Percentiles rank a stretch among this genome's conserved stretches.
phyloP scores from a whole-genome alignment of 2,888 invertebrate species.

The Eilema sororculum region DNA sequence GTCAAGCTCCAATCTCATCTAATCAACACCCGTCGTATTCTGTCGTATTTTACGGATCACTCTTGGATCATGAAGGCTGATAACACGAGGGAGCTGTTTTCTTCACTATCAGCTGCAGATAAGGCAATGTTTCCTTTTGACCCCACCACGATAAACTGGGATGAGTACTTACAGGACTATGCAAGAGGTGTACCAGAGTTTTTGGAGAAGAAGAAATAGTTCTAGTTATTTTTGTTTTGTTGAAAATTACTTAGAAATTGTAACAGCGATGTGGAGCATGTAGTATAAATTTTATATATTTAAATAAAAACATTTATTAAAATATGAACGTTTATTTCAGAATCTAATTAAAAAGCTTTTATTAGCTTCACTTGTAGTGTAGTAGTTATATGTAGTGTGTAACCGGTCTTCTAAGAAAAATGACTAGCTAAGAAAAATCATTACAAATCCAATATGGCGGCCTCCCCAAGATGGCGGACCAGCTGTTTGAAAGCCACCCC shows the following conservation, averaged over 20 bases:
- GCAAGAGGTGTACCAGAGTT: conserved; percentile 29
- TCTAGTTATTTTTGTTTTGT: neutral
- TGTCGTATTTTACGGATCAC: conserved; percentile 36
- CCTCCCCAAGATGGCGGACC: too few species aligned
- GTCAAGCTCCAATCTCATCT: conserved; percentile 31
- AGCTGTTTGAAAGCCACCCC: too few species aligned
- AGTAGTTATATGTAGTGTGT: too few species aligned
- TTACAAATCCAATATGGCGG: too few species aligned
- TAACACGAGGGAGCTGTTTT: conserved; percentile 29
- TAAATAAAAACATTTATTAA: too few species aligned
- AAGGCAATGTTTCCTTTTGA: conserved; percentile 44
- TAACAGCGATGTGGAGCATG: too few species aligned
- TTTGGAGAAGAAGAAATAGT: conserved; percentile 25
- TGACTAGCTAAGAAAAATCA: too few species aligned
- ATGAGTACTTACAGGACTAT: conserved; percentile 38
- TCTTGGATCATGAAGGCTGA: conserved; percentile 45
- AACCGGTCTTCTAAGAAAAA: too few species aligned
- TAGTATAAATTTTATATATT: too few species aligned
- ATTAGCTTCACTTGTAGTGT: too few species aligned
- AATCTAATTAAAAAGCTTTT: too few species aligned
- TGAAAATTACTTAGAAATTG: neutral
- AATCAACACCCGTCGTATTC: neutral
- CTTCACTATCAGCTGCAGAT: conserved; percentile 37
- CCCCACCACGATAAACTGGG: conserved; percentile 39
- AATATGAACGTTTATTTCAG: too few species aligned